These are phyloP conservation scores for Nannoperca australis DNA, from an alignment of 2,797 vertebrate genomes.

Conservation along the genomic window DNA sequence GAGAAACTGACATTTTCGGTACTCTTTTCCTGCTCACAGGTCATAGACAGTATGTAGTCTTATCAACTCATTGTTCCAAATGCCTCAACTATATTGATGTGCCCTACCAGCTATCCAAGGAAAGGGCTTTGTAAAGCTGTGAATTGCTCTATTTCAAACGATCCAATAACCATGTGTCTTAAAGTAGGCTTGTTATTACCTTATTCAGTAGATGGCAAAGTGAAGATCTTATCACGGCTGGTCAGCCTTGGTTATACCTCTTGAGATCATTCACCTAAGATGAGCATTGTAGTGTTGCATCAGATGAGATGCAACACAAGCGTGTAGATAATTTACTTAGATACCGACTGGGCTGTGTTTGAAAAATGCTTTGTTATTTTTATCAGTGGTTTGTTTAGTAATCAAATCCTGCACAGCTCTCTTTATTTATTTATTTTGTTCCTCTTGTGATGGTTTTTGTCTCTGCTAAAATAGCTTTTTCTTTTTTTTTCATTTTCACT, in stretches of 20 bases:
- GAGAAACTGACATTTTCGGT: conserved; percentile 64
- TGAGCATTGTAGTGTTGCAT: conserved; percentile 73
- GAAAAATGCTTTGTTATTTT: conserved; percentile 73
- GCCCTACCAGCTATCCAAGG: conserved; percentile 79
- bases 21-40: conserved; percentile 59
- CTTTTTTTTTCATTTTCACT: conserved; percentile 21
- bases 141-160: conserved; percentile 81
- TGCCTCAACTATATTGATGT: conserved; percentile 84
- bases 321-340: conserved; percentile 81
- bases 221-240: conserved; percentile 66
- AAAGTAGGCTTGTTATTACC: conserved; percentile 80
- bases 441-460: conserved; percentile 70
- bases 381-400: conserved; percentile 72
- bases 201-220: conserved; percentile 70
- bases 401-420: conserved; percentile 71
- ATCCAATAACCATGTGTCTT: conserved; percentile 85
- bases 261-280: conserved; percentile 63
- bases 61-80: conserved; percentile 75
- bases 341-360: conserved; percentile 73
- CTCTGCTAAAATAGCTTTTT: conserved; percentile 53
- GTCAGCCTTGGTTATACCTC: conserved; percentile 75
- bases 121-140: conserved; percentile 86
- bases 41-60: conserved; percentile 71
- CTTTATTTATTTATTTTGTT: conserved; percentile 75
- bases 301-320: conserved; percentile 66